Evolutionary conservation across 2,888 invertebrate species (phyloP).

Genomic region (Cordilura impudica): DNA sequence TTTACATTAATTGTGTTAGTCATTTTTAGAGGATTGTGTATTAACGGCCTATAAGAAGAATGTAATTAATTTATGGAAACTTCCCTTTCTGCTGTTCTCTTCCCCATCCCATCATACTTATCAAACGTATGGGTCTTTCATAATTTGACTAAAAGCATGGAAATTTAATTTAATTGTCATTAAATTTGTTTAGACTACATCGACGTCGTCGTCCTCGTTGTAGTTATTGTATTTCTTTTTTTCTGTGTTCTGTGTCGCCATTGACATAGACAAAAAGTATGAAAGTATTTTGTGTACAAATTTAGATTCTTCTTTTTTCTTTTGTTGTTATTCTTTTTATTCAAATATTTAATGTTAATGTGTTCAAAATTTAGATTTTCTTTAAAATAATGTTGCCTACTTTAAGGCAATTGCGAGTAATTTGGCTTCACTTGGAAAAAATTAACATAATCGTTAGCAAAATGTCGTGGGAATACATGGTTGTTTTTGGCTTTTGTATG

Average conservation of each 20-base stretch:
- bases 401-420: constrained; percentile 2
- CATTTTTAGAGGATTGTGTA: neutral
- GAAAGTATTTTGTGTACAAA: neutral
- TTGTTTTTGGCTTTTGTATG: too few relatives aligned
- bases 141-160: neutral
- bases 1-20: constrained; percentile 44
- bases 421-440: neutral
- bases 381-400: constrained; percentile 21
- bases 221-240: neutral
- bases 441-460: neutral
- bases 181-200: neutral
- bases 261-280: neutral
- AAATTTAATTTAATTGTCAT: neutral
- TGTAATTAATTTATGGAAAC: constrained; percentile 30
- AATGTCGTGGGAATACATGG: neutral
- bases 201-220: neutral
- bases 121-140: neutral
- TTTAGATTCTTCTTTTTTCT: neutral
- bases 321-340: neutral
- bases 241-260: neutral
- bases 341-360: constrained; percentile 10
- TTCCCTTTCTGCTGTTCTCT: neutral
- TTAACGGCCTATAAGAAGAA: constrained; percentile 32
- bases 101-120: neutral
- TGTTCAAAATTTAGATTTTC: constrained; percentile 7